phyloP scores from a whole-genome alignment of 2,888 invertebrate species.

The Zaprionus lineosus region DNA sequence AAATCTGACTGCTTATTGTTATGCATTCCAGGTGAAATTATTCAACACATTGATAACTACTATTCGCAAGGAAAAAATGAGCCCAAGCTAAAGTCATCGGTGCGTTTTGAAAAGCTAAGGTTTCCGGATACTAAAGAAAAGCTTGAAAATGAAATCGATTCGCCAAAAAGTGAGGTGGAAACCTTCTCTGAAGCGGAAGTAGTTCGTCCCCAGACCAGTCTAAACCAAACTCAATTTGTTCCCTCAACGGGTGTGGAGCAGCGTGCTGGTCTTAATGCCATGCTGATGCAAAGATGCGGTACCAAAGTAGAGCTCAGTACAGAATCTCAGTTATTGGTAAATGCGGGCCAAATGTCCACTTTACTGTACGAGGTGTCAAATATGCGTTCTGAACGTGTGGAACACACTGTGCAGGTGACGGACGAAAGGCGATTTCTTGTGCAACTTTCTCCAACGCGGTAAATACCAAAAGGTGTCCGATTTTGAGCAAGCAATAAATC shows the following conservation, averaged over 20 bases:
- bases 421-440: constrained; percentile 85
- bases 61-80: constrained; percentile 58
- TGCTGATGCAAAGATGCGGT: constrained; percentile 70
- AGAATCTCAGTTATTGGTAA: constrained; percentile 83
- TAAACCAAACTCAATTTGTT: constrained; percentile 50
- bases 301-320: constrained; percentile 83
- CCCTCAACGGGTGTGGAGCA: constrained; percentile 38
- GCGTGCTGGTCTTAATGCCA: constrained; percentile 48
- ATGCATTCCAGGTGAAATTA: constrained; percentile 73
- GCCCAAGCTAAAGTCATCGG: constrained; percentile 12
- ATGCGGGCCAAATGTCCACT: constrained; percentile 79
- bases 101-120: constrained; percentile 59
- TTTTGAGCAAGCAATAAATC: neutral
- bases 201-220: constrained; percentile 38
- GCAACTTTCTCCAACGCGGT: constrained; percentile 84
- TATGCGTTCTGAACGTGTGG: constrained; percentile 85
- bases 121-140: constrained; percentile 67
- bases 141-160: constrained; percentile 38
- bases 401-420: constrained; percentile 85
- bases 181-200: constrained; percentile 77
- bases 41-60: constrained; percentile 77
- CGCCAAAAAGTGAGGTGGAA: constrained; percentile 78
- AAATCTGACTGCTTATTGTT: neutral
- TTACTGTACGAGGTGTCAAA: constrained; percentile 90
- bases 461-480: neutral